Base-by-base conservation (phyloP, 2,797 vertebrate species). In the Xenentodon cancila region DNA sequence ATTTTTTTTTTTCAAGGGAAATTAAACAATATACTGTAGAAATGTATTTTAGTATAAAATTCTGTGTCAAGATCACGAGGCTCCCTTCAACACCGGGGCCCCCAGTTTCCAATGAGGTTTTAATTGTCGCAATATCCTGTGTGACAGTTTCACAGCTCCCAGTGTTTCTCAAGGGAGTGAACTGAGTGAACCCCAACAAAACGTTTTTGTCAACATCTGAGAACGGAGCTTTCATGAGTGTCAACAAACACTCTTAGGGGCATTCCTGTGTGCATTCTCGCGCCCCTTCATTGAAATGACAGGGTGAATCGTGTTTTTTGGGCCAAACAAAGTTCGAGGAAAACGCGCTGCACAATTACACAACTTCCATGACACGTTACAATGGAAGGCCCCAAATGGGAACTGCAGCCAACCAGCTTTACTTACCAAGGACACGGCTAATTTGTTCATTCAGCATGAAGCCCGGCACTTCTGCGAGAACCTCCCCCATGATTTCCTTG, bases 141-240 rank as follows among this genome's bases (percentile, higher is more conserved):
- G 42, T 87, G 84, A 90, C 87, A 85, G 86, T 70, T 77, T 81
- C 86, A 79, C 78, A 46, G 81, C 70, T 71, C 67, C 80, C 69
- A 20, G 16, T 57, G 77, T 73, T 80, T 71, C 74, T 73, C 60
- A 73, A 56, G 49, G 60, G 87, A 91, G 53, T 76, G 91, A 92
- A 92, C 90, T 37, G 77, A 75, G 68, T 92, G 87, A 91, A 90
- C 90, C 90, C 84, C 88, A 89, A 89, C 86, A 90, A 91, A 91
- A 89, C 69, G 74, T 90, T 91, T 92, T 90, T 92, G 89, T 92
- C 84, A 59, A 84, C 80, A 89, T 87, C 77, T 83, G 84, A 92
- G 88, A 86, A 71, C 52, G 0, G 60, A 84, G 73, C 71, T 63
- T 79, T 74, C 71, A 76, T 64, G 73, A 90, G 88, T 89, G 89